A percentile compares a stretch with the other conserved stretches of the same genome.
Evolutionary conservation across 2,797 vertebrate genomes (phyloP).

Genomic region (Aeoliscus strigatus): DNA sequence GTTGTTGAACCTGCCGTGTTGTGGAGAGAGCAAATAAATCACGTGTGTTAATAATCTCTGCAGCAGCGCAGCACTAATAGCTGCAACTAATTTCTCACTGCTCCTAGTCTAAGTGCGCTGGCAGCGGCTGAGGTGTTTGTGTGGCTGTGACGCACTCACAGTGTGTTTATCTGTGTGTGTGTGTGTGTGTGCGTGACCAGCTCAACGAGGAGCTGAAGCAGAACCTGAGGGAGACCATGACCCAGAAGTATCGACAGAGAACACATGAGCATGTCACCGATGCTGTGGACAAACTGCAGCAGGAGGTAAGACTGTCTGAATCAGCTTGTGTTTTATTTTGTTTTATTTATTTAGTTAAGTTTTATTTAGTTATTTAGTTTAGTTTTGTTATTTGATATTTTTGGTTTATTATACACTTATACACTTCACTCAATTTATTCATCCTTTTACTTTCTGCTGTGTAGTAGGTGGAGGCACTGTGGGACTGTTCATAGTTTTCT

Average conservation of each 20-base stretch:
- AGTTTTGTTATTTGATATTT: too few species aligned
- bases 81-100: conserved; percentile 10
- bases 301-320: conserved; percentile 77
- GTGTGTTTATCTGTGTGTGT: conserved; percentile 20
- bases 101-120: conserved; percentile 2
- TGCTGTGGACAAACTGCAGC: conserved; percentile 92
- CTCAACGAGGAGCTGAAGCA: conserved; percentile 89
- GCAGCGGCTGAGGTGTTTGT: conserved; percentile 10
- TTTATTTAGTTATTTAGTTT: too few species aligned
- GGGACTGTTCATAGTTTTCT: too few species aligned
- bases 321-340: too few species aligned
- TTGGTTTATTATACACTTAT: too few species aligned
- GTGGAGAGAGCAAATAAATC: conserved; percentile 8
- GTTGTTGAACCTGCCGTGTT: conserved; percentile 13
- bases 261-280: conserved; percentile 76
- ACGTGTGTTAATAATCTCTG: conserved; percentile 15
- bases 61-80: conserved; percentile 5
- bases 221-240: conserved; percentile 87
- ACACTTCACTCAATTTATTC: too few species aligned
- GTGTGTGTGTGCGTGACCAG: conserved; percentile 60
- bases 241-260: conserved; percentile 73
- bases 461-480: too few species aligned
- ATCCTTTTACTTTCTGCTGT: too few species aligned
- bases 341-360: too few species aligned
- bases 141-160: background rate